Evolutionary conservation across 2,113 vertebrate species (phyloP), one percentile per base, ranked within the genome.

Genomic region (Sphaerodactylus townsendi): DNA sequence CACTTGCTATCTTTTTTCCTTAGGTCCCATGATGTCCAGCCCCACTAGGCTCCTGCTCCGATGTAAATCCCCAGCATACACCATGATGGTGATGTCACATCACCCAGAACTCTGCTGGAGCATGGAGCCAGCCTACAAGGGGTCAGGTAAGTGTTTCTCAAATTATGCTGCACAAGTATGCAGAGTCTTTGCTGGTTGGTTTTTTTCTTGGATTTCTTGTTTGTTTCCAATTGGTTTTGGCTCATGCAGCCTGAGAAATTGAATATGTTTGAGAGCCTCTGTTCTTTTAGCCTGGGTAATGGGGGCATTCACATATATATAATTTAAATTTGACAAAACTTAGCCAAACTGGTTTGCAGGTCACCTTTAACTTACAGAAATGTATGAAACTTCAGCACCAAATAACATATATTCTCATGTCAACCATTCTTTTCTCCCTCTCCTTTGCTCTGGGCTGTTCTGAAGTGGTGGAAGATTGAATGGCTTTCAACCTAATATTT

Each of bases 21-120:
- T 85, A 94, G 93, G 92, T 95, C 84, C 89, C 92, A 85, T 85
- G 91, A 92, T 90, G 92, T 79, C 70, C 91, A 86, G 88, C 91
- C 93, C 93, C 88, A 1, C 77, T 94, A 93, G 94, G 94, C 94
- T 94, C 92, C 93, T 0, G 91, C 94, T 94, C 94, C 93, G 91
- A 23, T 85, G 91, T 90, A 91, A 82, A 77, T 50, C 87, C 90
- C 90, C 86, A 65, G 2, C 85, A 92, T 92, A 81, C 84, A 85
- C 87, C 91, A 88, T 94, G 85, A 87, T 93, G 93, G 94, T 94
- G 94, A 90, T 93, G 23, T 89, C 87, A 83, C 89, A 93, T 93
- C 92, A 94, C 90, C 87, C 89, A 86, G 91, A 87, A 94, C 88
- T 92, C 94, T 87, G 92, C 92, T 94, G 94, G 94, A 89, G 94